phyloP scores from a whole-genome alignment of 2,113 vertebrate species.

The Prunella fulvescens region DNA sequence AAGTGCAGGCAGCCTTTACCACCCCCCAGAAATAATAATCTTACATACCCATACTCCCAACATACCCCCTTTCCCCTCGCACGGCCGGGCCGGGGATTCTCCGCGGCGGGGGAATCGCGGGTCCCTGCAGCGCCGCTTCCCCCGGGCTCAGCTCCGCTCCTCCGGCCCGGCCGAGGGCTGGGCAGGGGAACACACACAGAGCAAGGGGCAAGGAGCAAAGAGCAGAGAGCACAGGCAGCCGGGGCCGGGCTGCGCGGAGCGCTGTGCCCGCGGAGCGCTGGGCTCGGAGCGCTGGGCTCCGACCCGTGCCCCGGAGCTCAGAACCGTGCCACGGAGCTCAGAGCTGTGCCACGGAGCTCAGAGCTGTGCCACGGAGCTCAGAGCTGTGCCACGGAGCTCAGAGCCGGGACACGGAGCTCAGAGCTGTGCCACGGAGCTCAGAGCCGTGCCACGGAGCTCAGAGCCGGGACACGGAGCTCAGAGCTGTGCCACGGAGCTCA shows the following conservation, averaged over 20 bases:
- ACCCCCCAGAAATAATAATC: neutral
- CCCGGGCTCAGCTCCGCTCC: neutral
- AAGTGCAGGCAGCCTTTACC: neutral
- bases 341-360: neutral
- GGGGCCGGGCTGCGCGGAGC: neutral
- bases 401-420: neutral
- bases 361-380: neutral
- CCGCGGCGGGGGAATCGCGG: neutral
- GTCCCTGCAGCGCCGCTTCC: neutral
- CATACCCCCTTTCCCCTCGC: neutral
- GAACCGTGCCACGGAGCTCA: neutral
- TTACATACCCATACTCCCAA: neutral
- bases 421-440: neutral
- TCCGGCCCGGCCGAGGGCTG: neutral
- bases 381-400: neutral
- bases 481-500: neutral
- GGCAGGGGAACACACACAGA: neutral
- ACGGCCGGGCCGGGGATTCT: neutral
- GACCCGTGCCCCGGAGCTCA: neutral
- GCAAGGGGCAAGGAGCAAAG: fast-evolving
- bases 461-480: neutral
- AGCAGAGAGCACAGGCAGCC: neutral
- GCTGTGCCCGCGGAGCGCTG: neutral
- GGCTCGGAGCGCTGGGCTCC: neutral
- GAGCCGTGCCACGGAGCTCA: too few species aligned